Evolutionary conservation across 1,140 invertebrate genomes (phyloP).

Genomic region (Drosophila tristis): DNA sequence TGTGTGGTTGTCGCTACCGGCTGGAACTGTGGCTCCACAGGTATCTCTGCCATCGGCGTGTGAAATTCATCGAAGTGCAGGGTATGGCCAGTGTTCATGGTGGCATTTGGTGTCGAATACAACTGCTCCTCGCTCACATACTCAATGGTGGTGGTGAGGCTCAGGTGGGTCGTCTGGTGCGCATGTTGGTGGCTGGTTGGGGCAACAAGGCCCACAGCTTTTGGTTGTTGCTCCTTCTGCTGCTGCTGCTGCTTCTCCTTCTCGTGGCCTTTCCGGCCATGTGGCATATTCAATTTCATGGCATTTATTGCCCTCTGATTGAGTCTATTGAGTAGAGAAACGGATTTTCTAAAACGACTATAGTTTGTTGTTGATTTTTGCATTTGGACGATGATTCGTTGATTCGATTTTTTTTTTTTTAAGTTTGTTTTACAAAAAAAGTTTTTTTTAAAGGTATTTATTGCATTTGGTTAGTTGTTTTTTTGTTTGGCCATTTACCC

Average conservation of each 20-base stretch:
- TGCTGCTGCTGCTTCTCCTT: conserved; percentile 25
- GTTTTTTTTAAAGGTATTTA: conserved; percentile 3
- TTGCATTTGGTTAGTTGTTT: conserved; percentile 42
- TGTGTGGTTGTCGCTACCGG: conserved; percentile 39
- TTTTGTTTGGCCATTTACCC: conserved; percentile 71
- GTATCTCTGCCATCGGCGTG: conserved; percentile 70
- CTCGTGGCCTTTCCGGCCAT: conserved; percentile 44
- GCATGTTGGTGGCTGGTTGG: conserved; percentile 19
- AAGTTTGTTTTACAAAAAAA: conserved; percentile 8
- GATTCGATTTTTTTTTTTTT: conserved; percentile 31
- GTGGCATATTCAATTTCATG: conserved; percentile 81
- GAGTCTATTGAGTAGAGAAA: conserved; percentile 84
- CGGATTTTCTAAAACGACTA: conserved; percentile 84
- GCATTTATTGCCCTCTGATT: conserved; percentile 83
- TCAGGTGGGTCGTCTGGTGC: conserved; percentile 29
- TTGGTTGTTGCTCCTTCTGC: conserved; percentile 26
- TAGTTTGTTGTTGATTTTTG: conserved; percentile 47
- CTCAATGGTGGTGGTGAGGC: conserved; percentile 65
- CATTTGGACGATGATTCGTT: conserved; percentile 41
- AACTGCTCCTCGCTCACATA: conserved; percentile 73
- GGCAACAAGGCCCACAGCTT: background rate
- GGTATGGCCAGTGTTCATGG: conserved; percentile 44
- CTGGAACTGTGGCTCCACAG: conserved; percentile 39
- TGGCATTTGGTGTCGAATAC: conserved; percentile 78
- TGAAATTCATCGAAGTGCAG: conserved; percentile 68